These are phyloP conservation scores for Parthenolecanium corni DNA, from an alignment of 2,888 invertebrate species.

Conservation along the genomic window DNA sequence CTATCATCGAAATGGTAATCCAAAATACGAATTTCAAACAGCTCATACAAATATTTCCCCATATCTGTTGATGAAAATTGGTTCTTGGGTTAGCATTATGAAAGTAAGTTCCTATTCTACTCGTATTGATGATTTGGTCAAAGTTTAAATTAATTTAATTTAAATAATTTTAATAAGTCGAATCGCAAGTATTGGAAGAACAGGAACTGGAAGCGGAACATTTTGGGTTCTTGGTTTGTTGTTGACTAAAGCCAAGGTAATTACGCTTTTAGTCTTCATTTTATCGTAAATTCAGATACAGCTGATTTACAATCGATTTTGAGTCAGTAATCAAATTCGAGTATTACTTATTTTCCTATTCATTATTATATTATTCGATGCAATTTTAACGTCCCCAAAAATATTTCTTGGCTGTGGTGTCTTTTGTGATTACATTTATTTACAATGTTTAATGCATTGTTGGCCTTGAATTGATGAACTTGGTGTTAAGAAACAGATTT, in stretches of 20 bases:
- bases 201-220: slow-evolving; percentile 55
- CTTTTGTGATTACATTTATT: too few species aligned
- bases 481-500: too few species aligned
- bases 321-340: not conserved
- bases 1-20: slow-evolving; percentile 48
- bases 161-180: slow-evolving; percentile 41
- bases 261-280: not conserved
- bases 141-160: not conserved
- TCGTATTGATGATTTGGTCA: not conserved
- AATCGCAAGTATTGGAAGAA: slow-evolving; percentile 56
- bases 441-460: too few species aligned
- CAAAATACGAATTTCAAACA: slow-evolving; percentile 52
- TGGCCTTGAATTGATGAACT: too few species aligned
- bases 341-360: not conserved
- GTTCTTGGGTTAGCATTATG: slow-evolving; percentile 56
- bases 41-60: slow-evolving; percentile 51
- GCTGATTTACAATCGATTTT: not conserved
- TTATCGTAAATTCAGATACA: too few species aligned
- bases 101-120: slow-evolving; percentile 43
- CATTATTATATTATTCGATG: slow-evolving; percentile 10
- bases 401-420: too few species aligned
- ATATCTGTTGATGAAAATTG: slow-evolving; percentile 57
- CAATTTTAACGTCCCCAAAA: too few species aligned
- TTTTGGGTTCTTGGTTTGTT: slow-evolving; percentile 58
- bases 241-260: slow-evolving; percentile 51